Conservation (phyloP, 2,797 vertebrate species). For the Rhadinocentrus ornatus region DNA sequence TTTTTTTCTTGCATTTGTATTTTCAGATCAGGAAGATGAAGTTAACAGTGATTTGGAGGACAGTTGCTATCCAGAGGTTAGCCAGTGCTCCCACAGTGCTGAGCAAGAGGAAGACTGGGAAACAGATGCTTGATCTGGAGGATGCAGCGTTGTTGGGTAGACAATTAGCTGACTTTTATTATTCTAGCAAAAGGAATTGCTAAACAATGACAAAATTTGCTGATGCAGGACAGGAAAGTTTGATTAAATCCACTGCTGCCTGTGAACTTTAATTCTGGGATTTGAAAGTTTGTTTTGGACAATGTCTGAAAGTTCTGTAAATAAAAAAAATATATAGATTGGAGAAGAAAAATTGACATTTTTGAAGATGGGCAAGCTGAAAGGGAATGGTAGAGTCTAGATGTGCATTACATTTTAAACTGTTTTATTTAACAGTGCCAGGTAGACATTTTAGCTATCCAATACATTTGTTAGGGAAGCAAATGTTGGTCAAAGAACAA, state of each 20-base stretch:
- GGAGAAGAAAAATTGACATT: neutral
- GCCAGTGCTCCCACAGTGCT: neutral
- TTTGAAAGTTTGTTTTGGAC: conserved; percentile 7
- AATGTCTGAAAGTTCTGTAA: neutral
- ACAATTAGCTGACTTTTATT: conserved; percentile 21
- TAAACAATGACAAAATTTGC: neutral
- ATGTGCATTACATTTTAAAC: conserved; percentile 34
- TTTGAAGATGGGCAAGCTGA: neutral
- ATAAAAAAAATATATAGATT: conserved; percentile 20
- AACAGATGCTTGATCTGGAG: conserved; percentile 43
- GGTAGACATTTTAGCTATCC: conserved; percentile 76
- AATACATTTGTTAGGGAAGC: conserved; percentile 73
- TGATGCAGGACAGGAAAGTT: neutral
- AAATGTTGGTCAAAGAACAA: conserved; percentile 66
- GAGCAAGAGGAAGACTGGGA: conserved; percentile 76
- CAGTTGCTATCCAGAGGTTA: conserved; percentile 31
- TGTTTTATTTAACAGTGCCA: conserved; percentile 81
- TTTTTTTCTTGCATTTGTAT: conserved; percentile 7
- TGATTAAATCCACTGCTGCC: neutral
- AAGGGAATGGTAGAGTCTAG: neutral
- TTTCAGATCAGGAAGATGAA: conserved; percentile 42
- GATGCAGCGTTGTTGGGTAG: conserved; percentile 6
- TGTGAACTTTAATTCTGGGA: neutral
- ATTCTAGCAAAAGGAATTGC: neutral
- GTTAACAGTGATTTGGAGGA: conserved; percentile 40